Base-by-base conservation (phyloP, 2,888 invertebrate genomes). In the Agelastica alni region DNA sequence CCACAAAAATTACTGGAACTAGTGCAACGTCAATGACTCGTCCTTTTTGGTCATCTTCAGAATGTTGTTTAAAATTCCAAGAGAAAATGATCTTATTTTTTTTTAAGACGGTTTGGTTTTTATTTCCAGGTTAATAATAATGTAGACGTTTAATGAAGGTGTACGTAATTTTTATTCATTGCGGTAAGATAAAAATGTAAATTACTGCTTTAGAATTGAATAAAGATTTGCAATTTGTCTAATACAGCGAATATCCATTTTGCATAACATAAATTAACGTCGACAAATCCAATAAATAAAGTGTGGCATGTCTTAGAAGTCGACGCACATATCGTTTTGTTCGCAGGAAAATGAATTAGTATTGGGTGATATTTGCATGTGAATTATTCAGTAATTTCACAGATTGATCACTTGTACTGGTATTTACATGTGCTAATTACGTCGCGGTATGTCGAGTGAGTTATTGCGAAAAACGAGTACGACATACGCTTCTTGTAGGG, bases 401-500 rank as follows among this genome's bases (percentile, higher is more conserved):
- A 64, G 68, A 70, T 68, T 68, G 68, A 70, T 70, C 65, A 64
- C 65, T 64, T 56, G 58, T 61, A 62, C 56, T 62, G 64, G 60
- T 69, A 67, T 70, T 67, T 69, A 70, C 68, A 68, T 69, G 68
- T 63, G 64, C 69, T 69, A 69, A 69, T 70, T 70, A 70, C 66
- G 18, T 45, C 37, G 58, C 37, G 58, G 58, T 55, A 60, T 57
- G 58, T 45, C 22, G 46, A 56, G 53, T 58, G 56, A 60, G 22
- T 53, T 58, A 60, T 60, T 44, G 37, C 51, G 31, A 39, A 48
- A 54, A 58, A 52, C 53, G 37, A 26, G 26, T 17, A 32, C 31
- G 20, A 43, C 12, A 17, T 17, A n/a, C 2, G 17, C 4, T 36
- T 41, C n/a, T 22, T 22, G 9, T 41, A 41, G 41, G 41, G 41